These are phyloP conservation scores for Benitochromis conjunctus DNA, from an alignment of 2,113 vertebrate species.

Conservation along the genomic window DNA sequence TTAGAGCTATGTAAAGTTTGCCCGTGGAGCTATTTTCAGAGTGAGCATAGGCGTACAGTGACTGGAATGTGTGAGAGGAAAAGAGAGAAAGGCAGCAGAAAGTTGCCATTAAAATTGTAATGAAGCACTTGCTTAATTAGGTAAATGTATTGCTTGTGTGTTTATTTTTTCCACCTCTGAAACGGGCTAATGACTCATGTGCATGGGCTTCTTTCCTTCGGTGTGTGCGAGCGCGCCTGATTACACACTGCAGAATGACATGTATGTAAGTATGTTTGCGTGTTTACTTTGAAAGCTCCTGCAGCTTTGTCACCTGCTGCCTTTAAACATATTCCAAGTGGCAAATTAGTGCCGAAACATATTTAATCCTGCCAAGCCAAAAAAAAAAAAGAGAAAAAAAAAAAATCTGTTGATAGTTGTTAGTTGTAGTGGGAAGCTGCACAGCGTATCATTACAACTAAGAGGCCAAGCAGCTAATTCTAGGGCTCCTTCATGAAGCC, in stretches of 20 bases:
- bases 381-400: background rate
- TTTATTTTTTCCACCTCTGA: background rate
- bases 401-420: slow-evolving; percentile 29
- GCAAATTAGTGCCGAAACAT: slow-evolving; percentile 11
- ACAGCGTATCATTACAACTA: slow-evolving; percentile 60
- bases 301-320: slow-evolving; percentile 19
- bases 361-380: slow-evolving; percentile 14
- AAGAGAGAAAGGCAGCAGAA: background rate
- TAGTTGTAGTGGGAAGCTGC: slow-evolving; percentile 33
- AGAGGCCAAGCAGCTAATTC: slow-evolving; percentile 65
- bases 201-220: background rate
- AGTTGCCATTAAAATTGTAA: background rate
- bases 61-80: background rate
- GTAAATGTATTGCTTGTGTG: background rate
- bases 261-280: background rate
- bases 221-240: background rate
- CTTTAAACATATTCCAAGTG: slow-evolving; percentile 1
- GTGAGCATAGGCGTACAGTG: background rate
- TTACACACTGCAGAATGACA: background rate
- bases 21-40: background rate
- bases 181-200: background rate
- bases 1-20: background rate
- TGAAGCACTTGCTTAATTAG: background rate
- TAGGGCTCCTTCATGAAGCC: slow-evolving; percentile 61
- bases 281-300: background rate